These are phyloP conservation scores for Rhysida immarginata DNA, from an alignment of 1,140 invertebrate species.

Conservation along the genomic window DNA sequence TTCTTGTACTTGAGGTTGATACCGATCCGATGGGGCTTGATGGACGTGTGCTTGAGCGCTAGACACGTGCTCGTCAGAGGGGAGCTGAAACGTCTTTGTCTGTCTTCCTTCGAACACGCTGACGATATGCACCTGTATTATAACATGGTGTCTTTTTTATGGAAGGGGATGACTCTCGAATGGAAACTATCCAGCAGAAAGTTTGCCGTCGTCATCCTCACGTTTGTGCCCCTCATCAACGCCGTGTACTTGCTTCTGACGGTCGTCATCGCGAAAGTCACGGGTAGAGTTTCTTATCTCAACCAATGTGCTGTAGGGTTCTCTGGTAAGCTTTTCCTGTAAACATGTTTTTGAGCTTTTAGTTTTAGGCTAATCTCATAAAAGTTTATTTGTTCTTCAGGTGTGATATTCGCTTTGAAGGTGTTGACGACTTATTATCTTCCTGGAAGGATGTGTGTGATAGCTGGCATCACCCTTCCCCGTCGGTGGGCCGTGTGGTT, in stretches of 20 bases:
- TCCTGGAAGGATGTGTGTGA: slow-evolving; percentile 28
- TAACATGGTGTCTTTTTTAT: slow-evolving; percentile 52
- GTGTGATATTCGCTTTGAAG: slow-evolving; percentile 48
- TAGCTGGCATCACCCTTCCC: slow-evolving; percentile 39
- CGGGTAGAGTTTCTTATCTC: slow-evolving; percentile 25
- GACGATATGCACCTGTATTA: slow-evolving; percentile 58
- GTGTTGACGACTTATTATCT: slow-evolving; percentile 39
- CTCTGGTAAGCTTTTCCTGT: slow-evolving; percentile 43
- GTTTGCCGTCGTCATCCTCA: slow-evolving; percentile 38
- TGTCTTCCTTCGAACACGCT: slow-evolving; percentile 47
- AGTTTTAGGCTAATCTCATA: too few relatives aligned
- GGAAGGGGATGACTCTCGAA: slow-evolving; percentile 45
- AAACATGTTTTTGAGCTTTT: background rate
- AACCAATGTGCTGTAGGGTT: slow-evolving; percentile 50
- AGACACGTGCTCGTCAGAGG: slow-evolving; percentile 35
- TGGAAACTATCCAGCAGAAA: slow-evolving; percentile 38
- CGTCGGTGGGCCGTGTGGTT: slow-evolving; percentile 45
- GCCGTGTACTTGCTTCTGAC: slow-evolving; percentile 36
- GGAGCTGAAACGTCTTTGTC: slow-evolving; percentile 42
- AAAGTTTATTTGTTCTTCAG: slow-evolving; percentile 25
- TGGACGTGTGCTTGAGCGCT: slow-evolving; percentile 44
- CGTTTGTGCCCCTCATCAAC: slow-evolving; percentile 40
- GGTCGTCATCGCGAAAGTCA: slow-evolving; percentile 19
- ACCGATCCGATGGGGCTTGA: slow-evolving; percentile 38
- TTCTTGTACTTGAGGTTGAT: slow-evolving; percentile 34